Evolutionary conservation across 2,888 invertebrate genomes (phyloP).

Genomic region (Aphidoletes aphidimyza): DNA sequence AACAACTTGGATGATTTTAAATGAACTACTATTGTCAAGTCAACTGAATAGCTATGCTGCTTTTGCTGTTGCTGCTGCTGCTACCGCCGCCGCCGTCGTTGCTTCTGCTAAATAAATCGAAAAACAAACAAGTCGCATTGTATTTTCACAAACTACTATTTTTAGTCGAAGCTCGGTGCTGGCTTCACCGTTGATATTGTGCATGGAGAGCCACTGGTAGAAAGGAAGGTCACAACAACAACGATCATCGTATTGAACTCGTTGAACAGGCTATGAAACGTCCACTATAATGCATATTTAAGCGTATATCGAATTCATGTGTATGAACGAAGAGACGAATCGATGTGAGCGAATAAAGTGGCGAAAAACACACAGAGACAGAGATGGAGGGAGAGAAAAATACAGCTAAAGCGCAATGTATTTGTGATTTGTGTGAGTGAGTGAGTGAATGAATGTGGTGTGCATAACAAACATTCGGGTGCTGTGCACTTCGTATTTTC

Average conservation of each 20-base stretch:
- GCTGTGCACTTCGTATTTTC: slow-evolving; percentile 43
- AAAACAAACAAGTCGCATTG: slow-evolving; percentile 48
- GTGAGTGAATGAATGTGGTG: neutral
- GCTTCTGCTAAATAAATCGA: slow-evolving; percentile 45
- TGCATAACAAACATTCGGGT: neutral
- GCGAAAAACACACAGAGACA: too few species aligned
- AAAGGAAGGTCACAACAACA: slow-evolving; percentile 46
- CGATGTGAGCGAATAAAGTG: too few species aligned
- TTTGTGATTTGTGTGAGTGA: neutral
- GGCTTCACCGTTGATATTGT: slow-evolving; percentile 2
- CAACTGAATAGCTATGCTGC: slow-evolving; percentile 30
- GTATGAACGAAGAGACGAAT: too few species aligned
- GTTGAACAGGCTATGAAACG: slow-evolving; percentile 2
- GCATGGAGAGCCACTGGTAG: slow-evolving; percentile 34
- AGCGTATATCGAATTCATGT: neutral
- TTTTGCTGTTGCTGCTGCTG: neutral
- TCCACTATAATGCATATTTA: slow-evolving; percentile 16
- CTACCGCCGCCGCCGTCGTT: neutral
- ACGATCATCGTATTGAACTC: slow-evolving; percentile 13
- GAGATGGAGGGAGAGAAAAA: too few species aligned
- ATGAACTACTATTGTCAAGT: slow-evolving; percentile 8
- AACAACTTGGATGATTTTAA: neutral
- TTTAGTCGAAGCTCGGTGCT: slow-evolving; percentile 47
- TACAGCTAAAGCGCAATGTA: too few species aligned
- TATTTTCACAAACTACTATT: slow-evolving; percentile 45